Evolutionary conservation across 2,888 invertebrate species (phyloP).

Genomic region (Rhingia rostrata): DNA sequence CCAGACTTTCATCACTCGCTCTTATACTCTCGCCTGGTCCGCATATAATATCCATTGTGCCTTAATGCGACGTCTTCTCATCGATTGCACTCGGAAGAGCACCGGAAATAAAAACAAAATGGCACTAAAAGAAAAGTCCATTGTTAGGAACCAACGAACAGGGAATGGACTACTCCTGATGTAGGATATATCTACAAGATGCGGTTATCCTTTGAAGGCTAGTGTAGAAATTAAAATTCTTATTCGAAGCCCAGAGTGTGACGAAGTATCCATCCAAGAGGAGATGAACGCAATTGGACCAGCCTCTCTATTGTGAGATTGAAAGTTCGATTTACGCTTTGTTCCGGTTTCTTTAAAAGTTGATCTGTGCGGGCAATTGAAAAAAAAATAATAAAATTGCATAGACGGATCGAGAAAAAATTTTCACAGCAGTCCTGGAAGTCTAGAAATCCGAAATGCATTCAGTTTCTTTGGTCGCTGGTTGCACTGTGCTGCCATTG

Average conservation of each 20-base stretch:
- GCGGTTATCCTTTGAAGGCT: slow-evolving; percentile 4
- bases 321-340: slow-evolving; percentile 28
- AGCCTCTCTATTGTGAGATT: slow-evolving; percentile 14
- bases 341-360: slow-evolving; percentile 1
- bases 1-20: neutral
- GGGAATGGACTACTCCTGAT: slow-evolving; percentile 23
- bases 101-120: slow-evolving; percentile 59
- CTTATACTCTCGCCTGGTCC: slow-evolving; percentile 1
- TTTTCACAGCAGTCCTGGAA: too few relatives aligned
- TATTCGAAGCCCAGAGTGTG: slow-evolving; percentile 21
- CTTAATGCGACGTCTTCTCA: slow-evolving; percentile 53
- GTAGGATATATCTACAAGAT: neutral
- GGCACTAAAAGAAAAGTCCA: slow-evolving; percentile 43
- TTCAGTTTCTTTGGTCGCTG: too few relatives aligned
- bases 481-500: too few relatives aligned
- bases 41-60: slow-evolving; percentile 28
- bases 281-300: too few relatives aligned
- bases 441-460: too few relatives aligned
- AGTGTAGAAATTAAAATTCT: slow-evolving; percentile 37
- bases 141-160: slow-evolving; percentile 46
- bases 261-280: neutral
- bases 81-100: slow-evolving; percentile 48
- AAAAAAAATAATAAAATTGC: too few relatives aligned
- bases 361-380: too few relatives aligned
- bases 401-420: too few relatives aligned